Evolutionary conservation across 2,113 vertebrate species (phyloP), one percentile per base, ranked within the genome.

Genomic region (Ochotona curzoniae): DNA sequence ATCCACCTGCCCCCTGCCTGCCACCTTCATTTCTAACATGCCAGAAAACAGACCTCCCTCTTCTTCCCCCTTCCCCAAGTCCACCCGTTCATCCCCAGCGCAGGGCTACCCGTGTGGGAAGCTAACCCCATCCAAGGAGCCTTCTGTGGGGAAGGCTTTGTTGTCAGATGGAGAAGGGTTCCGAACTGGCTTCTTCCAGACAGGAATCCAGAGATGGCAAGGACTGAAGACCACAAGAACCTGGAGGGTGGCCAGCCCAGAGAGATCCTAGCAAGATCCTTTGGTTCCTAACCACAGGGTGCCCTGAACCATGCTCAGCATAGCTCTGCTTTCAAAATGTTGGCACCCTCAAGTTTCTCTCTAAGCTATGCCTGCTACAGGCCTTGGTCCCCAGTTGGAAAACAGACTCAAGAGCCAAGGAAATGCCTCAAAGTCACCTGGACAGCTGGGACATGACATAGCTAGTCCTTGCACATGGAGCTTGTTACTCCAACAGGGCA

Each of bases 281-380:
- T 28, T 30, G 2, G 0, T 25, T 47, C 67, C 69, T 5, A 8
- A 66, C 64, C 83, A 70, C 5, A 0, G 63, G 23, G 60, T 17
- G 47, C 61, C 21, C 18, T 23, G 23, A 70, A 23, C 0, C 0
- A 0, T 44, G 23, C 61, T 57, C 1, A 15, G 51, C 57, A 15
- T 44, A 32, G 60, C 20, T 15, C 64, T 28, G 91, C 87, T 73
- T 81, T 54, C 60, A 35, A 49, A 83, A 60, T 11, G 28, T 78
- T 63, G 73, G 28, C 47, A n/a, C 9, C 14, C 44, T 91, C 83
- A 32, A 78, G 38, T 20, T 25, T 8, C 47, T 23, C 23, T 70
- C 32, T 69, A 49, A 17, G 35, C 3, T 64, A 51, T 35, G 21
- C 10, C 9, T 66, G 28, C 74, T 18, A 18, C 66, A 25, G 26